Conservation (phyloP, 2,888 invertebrate genomes). For the Pyralis farinalis region DNA sequence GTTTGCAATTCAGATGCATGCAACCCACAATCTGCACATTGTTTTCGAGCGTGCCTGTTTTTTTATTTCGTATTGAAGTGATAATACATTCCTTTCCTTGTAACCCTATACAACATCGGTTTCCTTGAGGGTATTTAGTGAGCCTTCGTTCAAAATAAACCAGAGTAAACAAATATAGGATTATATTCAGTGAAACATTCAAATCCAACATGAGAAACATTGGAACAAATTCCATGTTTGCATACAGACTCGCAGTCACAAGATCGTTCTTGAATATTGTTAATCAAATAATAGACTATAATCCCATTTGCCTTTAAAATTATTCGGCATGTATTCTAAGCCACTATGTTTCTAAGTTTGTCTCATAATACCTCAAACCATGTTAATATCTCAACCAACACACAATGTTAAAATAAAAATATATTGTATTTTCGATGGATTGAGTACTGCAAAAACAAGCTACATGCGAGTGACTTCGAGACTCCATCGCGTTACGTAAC, state of each 20-base stretch:
- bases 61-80: too few relatives aligned
- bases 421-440: conserved; percentile 29
- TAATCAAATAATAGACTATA: conserved; percentile 55
- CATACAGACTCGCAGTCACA: conserved; percentile 42
- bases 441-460: conserved; percentile 18
- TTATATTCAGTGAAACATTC: conserved; percentile 79
- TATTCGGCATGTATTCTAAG: conserved; percentile 57
- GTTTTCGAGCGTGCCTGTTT: too few relatives aligned
- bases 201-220: conserved; percentile 69
- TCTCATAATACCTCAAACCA: conserved; percentile 64
- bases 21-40: too few relatives aligned
- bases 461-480: conserved; percentile 22
- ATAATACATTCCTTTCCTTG: too few relatives aligned
- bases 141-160: conserved; percentile 55
- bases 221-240: conserved; percentile 54
- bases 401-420: conserved; percentile 54
- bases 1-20: too few relatives aligned
- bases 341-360: conserved; percentile 60
- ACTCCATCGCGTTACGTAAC: conserved; percentile 24
- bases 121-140: conserved; percentile 19
- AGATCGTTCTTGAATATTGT: conserved; percentile 35
- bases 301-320: conserved; percentile 67
- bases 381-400: conserved; percentile 68
- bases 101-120: too few relatives aligned
- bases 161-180: conserved; percentile 79